phyloP scores from a whole-genome alignment of 2,113 vertebrate genomes.

The human (Homo sapiens) region DNA sequence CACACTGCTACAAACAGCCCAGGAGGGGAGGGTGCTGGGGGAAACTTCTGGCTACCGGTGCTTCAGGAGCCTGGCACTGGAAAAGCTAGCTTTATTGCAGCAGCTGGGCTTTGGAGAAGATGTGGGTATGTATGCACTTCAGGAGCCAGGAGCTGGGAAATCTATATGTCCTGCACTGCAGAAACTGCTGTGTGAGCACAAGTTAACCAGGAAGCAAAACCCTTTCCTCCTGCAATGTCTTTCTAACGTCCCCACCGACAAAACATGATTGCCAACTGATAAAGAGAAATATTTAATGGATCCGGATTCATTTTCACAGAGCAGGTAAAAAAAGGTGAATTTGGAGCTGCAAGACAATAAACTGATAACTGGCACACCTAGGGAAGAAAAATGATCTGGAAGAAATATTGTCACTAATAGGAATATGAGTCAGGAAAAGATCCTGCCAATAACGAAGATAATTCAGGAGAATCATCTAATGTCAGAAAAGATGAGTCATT shows the following conservation, averaged over 20 bases:
- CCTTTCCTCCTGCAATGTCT: neutral
- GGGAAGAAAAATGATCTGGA: neutral
- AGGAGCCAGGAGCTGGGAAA: neutral
- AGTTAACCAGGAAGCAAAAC: neutral
- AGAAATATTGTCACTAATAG: neutral
- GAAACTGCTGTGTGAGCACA: neutral
- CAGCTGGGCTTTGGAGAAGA: too few species aligned
- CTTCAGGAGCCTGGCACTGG: neutral
- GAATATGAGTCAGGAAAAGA: neutral
- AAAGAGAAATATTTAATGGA: constrained; percentile 23
- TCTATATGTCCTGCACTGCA: neutral
- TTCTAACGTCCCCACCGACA: neutral
- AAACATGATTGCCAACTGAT: neutral
- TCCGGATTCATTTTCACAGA: constrained; percentile 27
- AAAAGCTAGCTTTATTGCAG: neutral
- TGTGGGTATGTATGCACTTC: neutral
- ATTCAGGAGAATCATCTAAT: neutral
- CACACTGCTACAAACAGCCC: neutral
- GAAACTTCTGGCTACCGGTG: neutral
- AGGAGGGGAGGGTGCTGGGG: neutral
- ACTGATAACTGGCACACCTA: neutral
- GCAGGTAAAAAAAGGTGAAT: neutral
- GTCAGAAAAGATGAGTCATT: neutral
- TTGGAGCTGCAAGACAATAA: neutral
- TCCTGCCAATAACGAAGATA: neutral